Base-by-base conservation (phyloP, 1,140 invertebrate species). In the Drosophila watanabei region DNA sequence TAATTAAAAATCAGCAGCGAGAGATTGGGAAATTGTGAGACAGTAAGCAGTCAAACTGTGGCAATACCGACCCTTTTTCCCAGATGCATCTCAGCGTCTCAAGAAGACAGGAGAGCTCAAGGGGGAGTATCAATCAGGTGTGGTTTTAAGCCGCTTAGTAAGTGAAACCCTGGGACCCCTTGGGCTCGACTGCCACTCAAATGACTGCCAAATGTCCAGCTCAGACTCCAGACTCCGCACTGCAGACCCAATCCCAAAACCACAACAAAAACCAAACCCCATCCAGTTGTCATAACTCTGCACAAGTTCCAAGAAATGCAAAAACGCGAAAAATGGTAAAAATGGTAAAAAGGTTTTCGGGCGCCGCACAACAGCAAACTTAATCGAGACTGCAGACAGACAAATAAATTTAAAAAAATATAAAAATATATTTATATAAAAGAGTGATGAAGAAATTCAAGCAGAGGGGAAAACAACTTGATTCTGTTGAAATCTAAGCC, bases 131-230 rank as follows among this genome's bases (percentile, higher is more conserved):
- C 70, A 75, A 84, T 87, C 84, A 87, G 84, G 84, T 87, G 84
- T 82, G 84, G 84, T 54, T 82, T 52, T 84, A 89, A 87, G 84
- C 85, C 65, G 72, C 84, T 87, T 87, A 87, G 84, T 87, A 87
- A 87, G 85, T 87, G 84, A 87, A 89, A 89, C 84, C 84, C 83
- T 48, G 66, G 68, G 70, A 69, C 73, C 54, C 72, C 43, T 51
- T 76, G 77, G 82, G 69, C 69, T 71, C 57, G 78, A 62, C 82
- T 70, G 63, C 57, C 80, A 77, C 75, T 65, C 75, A 66, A 68
- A 54, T 46, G 56, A 43, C 73, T 79, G 76, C 24, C 75, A 78
- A 78, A 37, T 54, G 58, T 79, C 65, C 59, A 11, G 43, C 20
- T 56, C 54, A 10, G 37, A 39, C 16, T 41, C 59, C 49, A 48